Base-by-base conservation (phyloP, 2,888 invertebrate genomes). In the Machimus atricapillus region DNA sequence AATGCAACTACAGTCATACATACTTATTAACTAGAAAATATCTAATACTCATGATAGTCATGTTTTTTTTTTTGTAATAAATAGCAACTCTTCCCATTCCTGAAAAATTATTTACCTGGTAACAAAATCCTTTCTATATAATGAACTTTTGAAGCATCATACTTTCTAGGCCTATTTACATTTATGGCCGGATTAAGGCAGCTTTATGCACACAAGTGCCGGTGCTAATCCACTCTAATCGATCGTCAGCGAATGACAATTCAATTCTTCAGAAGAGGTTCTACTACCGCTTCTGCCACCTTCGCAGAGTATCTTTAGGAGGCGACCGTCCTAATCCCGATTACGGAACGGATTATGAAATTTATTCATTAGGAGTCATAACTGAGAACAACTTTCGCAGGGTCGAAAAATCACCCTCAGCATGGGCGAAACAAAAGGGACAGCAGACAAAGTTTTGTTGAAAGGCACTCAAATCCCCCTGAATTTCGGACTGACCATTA, bases 281-380 rank as follows among this genome's bases (percentile, higher is more conserved):
- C 23, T 1, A 2, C 27, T 23, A 4, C 23, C 66, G 23, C 4
- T 66, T 12, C 23, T 66, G 12, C 46, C 52, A 52, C 46, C 52
- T 52, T 34, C 8, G 52, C 8, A 66, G 8, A 66, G 16, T 31
- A 52, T 16, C 52, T 27, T 79, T 52, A 52, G 16, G 27, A 79
- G 23, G 66, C 12, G 27, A 46, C 14, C 19, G 31, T 6, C 31
- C 79, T 79, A 79, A 79, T 79, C 79, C 79, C 46, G 79, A 79
- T 79, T 79, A 79, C 79, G 31, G 43, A 19, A 23, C 52, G 79
- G 79, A 79, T 79, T 79, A 79, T 52, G 43, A 79, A 79, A 79
- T 79, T 79, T 79, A 79, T 79, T 79, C 79, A 79, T 79, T 79
- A 79, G 52, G 31, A 79, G 79, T 79, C 79, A 79, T 79, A 52